Percentiles rank a stretch among this genome's conserved stretches.
These are phyloP conservation scores for Perccottus glenii DNA, from an alignment of 2,113 vertebrate genomes.

Conservation along the genomic window DNA sequence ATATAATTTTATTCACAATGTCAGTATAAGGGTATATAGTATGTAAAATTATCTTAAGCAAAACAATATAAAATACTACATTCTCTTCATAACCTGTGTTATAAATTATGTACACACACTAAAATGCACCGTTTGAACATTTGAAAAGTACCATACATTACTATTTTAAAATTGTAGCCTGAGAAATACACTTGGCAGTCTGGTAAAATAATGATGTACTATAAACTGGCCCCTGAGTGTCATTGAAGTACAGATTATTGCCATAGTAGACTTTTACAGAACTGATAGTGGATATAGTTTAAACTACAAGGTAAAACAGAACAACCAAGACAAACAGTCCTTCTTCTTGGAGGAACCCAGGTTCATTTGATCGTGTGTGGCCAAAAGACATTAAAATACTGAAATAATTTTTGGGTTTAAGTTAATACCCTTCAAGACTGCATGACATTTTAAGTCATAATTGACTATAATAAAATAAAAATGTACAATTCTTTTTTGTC, in stretches of 20 bases:
- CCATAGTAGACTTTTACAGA: too few species aligned
- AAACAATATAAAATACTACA: conserved; percentile 58
- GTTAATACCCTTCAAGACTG: background rate
- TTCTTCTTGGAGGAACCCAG: too few species aligned
- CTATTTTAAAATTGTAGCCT: conserved; percentile 12
- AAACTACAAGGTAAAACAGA: background rate
- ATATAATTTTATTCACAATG: conserved; percentile 54
- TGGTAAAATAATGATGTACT: conserved; percentile 5
- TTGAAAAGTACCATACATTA: conserved; percentile 24
- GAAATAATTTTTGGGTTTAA: too few species aligned
- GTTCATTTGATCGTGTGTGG: too few species aligned
- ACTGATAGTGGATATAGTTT: too few species aligned
- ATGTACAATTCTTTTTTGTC: background rate
- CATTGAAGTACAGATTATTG: too few species aligned
- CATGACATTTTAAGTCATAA: background rate
- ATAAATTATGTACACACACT: conserved; percentile 27
- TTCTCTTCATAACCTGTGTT: conserved; percentile 8
- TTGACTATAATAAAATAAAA: conserved; percentile 3
- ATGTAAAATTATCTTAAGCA: conserved; percentile 37
- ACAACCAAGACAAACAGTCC: background rate
- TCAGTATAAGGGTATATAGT: conserved; percentile 8
- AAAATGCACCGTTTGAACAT: too few species aligned
- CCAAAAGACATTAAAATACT: too few species aligned
- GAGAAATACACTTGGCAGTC: conserved; percentile 19
- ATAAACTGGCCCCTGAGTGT: conserved; percentile 1